A percentile compares a stretch with the other conserved stretches of the same genome.
phyloP scores from a whole-genome alignment of 2,888 invertebrate genomes.

The Syrista parreyssii region DNA sequence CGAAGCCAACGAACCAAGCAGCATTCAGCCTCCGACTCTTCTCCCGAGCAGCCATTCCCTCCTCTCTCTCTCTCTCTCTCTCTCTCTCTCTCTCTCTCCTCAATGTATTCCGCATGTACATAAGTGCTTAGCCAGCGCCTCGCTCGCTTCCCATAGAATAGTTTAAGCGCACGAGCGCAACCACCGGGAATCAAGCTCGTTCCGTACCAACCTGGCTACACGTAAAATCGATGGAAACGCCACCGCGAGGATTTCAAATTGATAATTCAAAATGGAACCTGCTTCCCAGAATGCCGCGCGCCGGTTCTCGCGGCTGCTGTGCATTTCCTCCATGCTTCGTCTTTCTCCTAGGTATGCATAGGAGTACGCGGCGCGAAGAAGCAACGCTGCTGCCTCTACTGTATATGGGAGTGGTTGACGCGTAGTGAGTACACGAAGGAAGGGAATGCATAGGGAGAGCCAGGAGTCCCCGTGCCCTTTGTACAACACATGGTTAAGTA shows the following conservation, averaged over 20 bases:
- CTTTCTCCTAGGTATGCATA: not conserved
- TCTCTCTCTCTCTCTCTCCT: slow-evolving; percentile 19
- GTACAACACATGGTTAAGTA: not conserved
- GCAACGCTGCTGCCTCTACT: not conserved
- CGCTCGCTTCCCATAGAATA: slow-evolving; percentile 11
- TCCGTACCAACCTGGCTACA: not conserved
- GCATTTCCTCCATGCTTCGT: too few relatives aligned
- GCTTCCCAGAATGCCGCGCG: not conserved
- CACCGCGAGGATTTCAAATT: not conserved
- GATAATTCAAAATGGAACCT: not conserved
- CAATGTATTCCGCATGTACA: slow-evolving; percentile 29
- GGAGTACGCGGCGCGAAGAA: not conserved
- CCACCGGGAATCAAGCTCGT: not conserved
- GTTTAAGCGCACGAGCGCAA: not conserved
- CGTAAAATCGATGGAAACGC: not conserved
- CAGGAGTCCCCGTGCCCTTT: not conserved
- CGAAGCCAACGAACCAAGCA: not conserved
- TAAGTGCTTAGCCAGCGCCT: slow-evolving; percentile 40
- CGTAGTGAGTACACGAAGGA: too few relatives aligned
- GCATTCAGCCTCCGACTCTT: not conserved
- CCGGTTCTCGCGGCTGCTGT: not conserved
- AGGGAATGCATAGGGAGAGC: not conserved
- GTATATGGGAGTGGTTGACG: not conserved
- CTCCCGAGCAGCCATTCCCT: slow-evolving; percentile 1
- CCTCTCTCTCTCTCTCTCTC: too few relatives aligned